phyloP scores from a whole-genome alignment of 92 coral and sea anemone species.

The Epizoanthus scotinus region DNA sequence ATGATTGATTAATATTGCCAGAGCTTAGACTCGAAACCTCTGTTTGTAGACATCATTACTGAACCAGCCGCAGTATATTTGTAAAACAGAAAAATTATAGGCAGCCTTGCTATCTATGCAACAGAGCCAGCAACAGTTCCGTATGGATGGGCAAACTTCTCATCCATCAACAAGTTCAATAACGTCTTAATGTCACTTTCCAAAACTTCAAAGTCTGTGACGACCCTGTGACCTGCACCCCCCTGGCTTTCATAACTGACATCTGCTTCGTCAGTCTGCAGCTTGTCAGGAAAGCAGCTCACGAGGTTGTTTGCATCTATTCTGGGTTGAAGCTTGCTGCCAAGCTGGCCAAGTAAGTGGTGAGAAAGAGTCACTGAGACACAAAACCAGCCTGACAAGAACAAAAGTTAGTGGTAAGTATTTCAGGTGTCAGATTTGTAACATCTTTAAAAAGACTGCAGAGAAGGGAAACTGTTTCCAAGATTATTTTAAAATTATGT shows the following conservation, averaged over 20 bases:
- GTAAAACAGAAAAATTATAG: conserved; percentile 42
- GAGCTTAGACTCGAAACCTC: no score
- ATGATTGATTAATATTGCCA: no score
- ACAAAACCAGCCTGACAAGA: conserved; percentile 87
- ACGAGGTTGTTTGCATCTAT: conserved; percentile 6
- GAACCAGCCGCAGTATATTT: no score
- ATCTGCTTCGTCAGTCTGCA: background rate
- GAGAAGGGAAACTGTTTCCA: no score
- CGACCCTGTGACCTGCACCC: background rate
- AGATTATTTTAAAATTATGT: no score
- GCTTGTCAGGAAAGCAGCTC: background rate
- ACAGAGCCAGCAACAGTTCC: conserved; percentile 97
- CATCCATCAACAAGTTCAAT: conserved; percentile 81
- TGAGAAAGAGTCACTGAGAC: conserved; percentile 76
- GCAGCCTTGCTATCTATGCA: conserved; percentile 52
- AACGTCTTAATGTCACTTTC: conserved; percentile 73
- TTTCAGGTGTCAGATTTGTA: background rate
- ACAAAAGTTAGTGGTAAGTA: background rate
- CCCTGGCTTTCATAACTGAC: background rate
- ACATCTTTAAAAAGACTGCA: background rate
- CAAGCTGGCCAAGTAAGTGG: conserved; percentile 52
- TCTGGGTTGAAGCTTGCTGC: conserved; percentile 33
- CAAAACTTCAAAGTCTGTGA: conserved; percentile 72
- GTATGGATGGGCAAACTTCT: conserved; percentile 97
- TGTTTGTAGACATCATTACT: no score